phyloP scores from a whole-genome alignment of 2,888 invertebrate genomes.

The Caradrina kadenii region DNA sequence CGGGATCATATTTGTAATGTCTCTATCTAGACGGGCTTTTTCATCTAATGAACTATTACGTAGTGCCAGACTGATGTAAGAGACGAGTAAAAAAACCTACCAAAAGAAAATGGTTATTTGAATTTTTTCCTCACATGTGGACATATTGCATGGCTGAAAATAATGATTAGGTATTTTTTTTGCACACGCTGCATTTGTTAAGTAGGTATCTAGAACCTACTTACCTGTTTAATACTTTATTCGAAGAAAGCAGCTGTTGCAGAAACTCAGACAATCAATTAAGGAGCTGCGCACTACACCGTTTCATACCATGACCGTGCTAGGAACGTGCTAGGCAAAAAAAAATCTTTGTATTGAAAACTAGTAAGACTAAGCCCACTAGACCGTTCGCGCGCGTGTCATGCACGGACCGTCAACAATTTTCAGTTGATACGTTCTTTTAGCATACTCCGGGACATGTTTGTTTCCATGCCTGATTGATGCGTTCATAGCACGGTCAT shows the following conservation, averaged over 20 bases:
- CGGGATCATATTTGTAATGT: constrained; percentile 53
- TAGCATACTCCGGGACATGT: no score
- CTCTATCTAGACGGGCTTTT: constrained; percentile 38
- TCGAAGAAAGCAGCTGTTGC: not conserved
- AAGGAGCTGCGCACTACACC: no score
- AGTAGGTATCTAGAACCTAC: not conserved
- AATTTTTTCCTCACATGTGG: not conserved
- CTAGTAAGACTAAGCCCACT: no score
- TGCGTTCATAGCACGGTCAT: no score
- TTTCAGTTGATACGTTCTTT: no score
- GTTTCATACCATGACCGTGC: no score
- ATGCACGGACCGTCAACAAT: no score
- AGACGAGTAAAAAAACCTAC: not conserved
- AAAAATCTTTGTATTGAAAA: no score
- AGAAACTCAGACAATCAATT: not conserved
- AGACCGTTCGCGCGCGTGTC: no score
- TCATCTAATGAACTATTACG: not conserved
- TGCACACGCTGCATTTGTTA: not conserved
- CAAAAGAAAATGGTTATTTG: not conserved
- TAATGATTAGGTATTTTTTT: not conserved
- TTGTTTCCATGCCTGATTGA: no score
- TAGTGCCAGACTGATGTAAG: not conserved
- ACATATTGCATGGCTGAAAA: not conserved
- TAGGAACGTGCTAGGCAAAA: no score
- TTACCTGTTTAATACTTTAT: no score